Base-by-base conservation (phyloP, 2,888 invertebrate genomes). In the Calameuta filiformis region DNA sequence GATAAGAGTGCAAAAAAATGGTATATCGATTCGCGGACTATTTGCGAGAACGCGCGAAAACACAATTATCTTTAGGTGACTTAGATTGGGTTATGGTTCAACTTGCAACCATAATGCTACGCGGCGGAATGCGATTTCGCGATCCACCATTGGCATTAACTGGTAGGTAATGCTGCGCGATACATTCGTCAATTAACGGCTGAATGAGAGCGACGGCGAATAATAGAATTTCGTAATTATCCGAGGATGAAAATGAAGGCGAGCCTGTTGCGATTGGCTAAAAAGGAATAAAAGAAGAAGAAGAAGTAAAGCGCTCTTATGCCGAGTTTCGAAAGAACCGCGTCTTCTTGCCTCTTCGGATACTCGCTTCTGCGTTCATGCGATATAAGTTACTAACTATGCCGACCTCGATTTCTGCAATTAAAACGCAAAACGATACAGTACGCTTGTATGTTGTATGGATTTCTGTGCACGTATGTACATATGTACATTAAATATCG, bases 401-500 rank as follows among this genome's bases (percentile, higher is more conserved):
- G 78, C 34, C 78, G 40, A 73, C 75, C 75, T 76, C 37, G 79
- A 77, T 79, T 76, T 79, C 77, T 73, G 80, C 78, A 80, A 81
- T 80, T 78, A 80, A 80, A 80, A 77, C 77, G 76, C 75, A 79
- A 79, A 80, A 79, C 73, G 56, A 56, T 56, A 56, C 56, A 56
- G 56, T 56, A 23, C 9, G 56, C 56, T 56, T 23, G 56, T 56
- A 56, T 15, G 56, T 56, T 56, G 56, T 56, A 56, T 23, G 23
- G 56, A 56, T 56, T 56, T 56, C 56, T 56, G 56, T 56, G 23
- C 9, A 56, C 23, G 56, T 56, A 56, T 56, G 56, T 56, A 15
- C 56, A 56, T 56, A 56, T 56, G 56, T 56, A 23, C 23, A 23
- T 56, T 56, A 56, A 23, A 56, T 56, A 56, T 56, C 56, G 23